Percentiles rank a stretch among this genome's conserved stretches.
These are phyloP conservation scores for Psix sp. DNA, from an alignment of 1,140 invertebrate genomes.

Conservation along the genomic window DNA sequence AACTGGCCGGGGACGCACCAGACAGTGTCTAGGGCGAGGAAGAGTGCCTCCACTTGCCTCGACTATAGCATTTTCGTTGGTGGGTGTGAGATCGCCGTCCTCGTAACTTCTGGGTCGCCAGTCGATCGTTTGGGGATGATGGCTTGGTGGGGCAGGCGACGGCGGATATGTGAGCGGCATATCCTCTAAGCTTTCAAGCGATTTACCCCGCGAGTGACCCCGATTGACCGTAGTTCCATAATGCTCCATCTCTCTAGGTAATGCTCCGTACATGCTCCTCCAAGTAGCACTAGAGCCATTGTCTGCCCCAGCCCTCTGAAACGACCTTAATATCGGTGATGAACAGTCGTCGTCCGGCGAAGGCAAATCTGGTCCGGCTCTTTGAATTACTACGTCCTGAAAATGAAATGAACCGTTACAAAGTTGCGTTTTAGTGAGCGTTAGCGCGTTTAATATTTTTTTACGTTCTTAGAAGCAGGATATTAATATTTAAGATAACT, in stretches of 20 bases:
- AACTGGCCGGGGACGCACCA: constrained; percentile 89
- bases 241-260: constrained; percentile 64
- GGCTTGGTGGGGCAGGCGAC: constrained; percentile 68
- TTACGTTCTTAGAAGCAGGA: too few relatives aligned
- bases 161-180: constrained; percentile 74
- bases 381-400: constrained; percentile 74
- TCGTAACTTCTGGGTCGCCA: constrained; percentile 91
- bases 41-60: constrained; percentile 88
- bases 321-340: constrained; percentile 73
- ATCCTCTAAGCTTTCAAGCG: constrained; percentile 87
- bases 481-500: too few relatives aligned
- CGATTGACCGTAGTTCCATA: constrained; percentile 63
- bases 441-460: too few relatives aligned
- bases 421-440: too few relatives aligned
- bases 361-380: constrained; percentile 71
- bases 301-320: constrained; percentile 67
- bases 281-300: constrained; percentile 61
- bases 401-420: too few relatives aligned
- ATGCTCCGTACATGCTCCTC: constrained; percentile 73
- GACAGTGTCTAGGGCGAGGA: constrained; percentile 86
- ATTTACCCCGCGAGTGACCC: constrained; percentile 81
- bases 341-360: constrained; percentile 76
- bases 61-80: constrained; percentile 83
- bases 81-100: constrained; percentile 92
- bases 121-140: constrained; percentile 65